Evolutionary conservation across 1,140 invertebrate species (phyloP), one percentile per base, ranked within the genome.

Genomic region (Eupristina koningsbergeri): DNA sequence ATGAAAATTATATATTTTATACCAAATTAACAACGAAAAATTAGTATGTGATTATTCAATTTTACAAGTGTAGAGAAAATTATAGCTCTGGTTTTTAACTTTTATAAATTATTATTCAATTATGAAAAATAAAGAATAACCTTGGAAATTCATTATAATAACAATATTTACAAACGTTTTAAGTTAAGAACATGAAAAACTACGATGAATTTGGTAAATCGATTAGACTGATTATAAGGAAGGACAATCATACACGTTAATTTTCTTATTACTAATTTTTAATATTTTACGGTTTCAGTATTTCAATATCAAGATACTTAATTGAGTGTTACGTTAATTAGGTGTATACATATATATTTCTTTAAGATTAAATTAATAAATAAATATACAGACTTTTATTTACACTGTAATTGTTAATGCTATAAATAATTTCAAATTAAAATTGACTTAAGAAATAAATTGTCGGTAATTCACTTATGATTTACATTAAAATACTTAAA

Each of bases 251-350:
- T 26, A 29, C 41, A 1, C 13, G n/a, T 63, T 63, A 45, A 61
- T 74, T 74, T 29, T 31, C 63, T 45, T 34, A 41, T 15, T 26
- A 45, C 29, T 41, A 19, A 2, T 31, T 61, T 45, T 31, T 50
- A 8, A 81, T 45, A 39, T 81, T 63, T 81, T 58, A 45, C n/a
- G 69, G 73, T n/a, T n/a, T n/a, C n/a, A n/a, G n/a, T n/a, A n/a
- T n/a, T n/a, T n/a, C n/a, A n/a, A n/a, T n/a, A n/a, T 13, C 29
- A 39, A 63, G 58, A 41, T 39, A 80, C 41, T 73, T 0, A 19
- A 39, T 9, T 1, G 7, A 50, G 13, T 17, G 1, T 50, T 17
- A 50, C 8, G 17, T 50, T 2, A 15, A 50, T 50, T 50, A 15
- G 19, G 1, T 1, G 22, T 45, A 29, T 9, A 26, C 34, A 31